Conservation (phyloP, 2,888 invertebrate species). For the Coleophora deauratella region DNA sequence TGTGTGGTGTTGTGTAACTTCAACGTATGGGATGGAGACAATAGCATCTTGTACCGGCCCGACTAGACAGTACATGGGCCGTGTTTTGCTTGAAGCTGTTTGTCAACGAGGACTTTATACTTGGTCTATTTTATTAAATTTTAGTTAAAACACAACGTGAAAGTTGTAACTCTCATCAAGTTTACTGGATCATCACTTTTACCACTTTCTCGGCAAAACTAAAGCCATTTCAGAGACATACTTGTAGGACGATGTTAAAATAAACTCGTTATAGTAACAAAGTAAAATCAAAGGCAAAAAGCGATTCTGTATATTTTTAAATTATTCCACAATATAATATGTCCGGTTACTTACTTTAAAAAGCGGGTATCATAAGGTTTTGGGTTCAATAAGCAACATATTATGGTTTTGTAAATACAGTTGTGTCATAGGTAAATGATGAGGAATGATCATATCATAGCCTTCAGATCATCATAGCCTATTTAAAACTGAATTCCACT, state of each 20-base stretch:
- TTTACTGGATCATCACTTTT: no score
- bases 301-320: constrained; percentile 13
- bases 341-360: constrained; percentile 25
- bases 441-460: no score
- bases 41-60: constrained; percentile 2
- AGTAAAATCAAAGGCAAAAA: no score
- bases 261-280: no score
- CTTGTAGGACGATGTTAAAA: neutral
- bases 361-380: constrained; percentile 27
- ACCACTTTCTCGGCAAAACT: neutral
- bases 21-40: constrained; percentile 3
- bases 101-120: neutral
- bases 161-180: no score
- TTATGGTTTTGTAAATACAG: no score
- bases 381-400: constrained; percentile 2
- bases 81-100: constrained; percentile 2
- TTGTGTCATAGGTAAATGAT: no score
- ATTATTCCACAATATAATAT: constrained; percentile 27
- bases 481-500: no score
- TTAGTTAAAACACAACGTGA: no score
- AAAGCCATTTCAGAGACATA: neutral
- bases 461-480: no score
- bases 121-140: no score
- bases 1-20: neutral
- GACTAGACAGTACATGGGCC: neutral